Evolutionary conservation across 2,113 vertebrate genomes (phyloP).

Genomic region (Leptosomus discolor): DNA sequence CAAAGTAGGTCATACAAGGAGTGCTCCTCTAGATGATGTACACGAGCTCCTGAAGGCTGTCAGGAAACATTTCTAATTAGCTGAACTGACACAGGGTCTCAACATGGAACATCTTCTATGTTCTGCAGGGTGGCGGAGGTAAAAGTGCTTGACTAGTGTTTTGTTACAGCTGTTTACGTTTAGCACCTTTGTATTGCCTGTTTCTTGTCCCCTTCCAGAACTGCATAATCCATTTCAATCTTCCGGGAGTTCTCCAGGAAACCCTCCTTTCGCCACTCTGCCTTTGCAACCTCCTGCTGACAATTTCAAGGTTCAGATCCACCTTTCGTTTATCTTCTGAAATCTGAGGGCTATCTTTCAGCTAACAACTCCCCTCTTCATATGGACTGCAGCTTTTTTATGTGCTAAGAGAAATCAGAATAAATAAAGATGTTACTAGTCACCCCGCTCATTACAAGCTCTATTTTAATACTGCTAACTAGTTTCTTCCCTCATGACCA

Average conservation of each 20-base stretch:
- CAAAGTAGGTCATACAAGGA: background rate
- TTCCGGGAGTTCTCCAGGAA: slow-evolving; percentile 28
- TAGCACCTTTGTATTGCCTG: slow-evolving; percentile 15
- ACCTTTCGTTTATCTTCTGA: slow-evolving; percentile 43
- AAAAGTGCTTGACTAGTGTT: background rate
- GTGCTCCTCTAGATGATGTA: background rate
- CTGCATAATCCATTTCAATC: background rate
- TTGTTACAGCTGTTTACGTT: background rate
- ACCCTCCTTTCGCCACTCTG: slow-evolving; percentile 32
- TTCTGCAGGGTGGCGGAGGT: background rate
- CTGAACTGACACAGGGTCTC: background rate
- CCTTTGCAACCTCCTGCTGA: slow-evolving; percentile 25
- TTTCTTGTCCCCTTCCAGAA: slow-evolving; percentile 30
- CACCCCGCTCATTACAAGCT: background rate
- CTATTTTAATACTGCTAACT: background rate
- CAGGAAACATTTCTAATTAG: background rate
- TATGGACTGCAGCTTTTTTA: slow-evolving; percentile 5
- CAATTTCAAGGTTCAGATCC: slow-evolving; percentile 25
- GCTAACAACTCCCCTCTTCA: slow-evolving; percentile 35
- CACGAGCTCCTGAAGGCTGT: background rate
- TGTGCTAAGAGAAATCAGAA: slow-evolving; percentile 52
- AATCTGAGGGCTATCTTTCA: slow-evolving; percentile 36
- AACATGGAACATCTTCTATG: background rate
- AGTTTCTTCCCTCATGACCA: background rate
- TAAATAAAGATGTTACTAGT: slow-evolving; percentile 27